These are phyloP conservation scores for Anniella stebbinsi DNA, from an alignment of 2,797 vertebrate genomes.

Conservation along the genomic window DNA sequence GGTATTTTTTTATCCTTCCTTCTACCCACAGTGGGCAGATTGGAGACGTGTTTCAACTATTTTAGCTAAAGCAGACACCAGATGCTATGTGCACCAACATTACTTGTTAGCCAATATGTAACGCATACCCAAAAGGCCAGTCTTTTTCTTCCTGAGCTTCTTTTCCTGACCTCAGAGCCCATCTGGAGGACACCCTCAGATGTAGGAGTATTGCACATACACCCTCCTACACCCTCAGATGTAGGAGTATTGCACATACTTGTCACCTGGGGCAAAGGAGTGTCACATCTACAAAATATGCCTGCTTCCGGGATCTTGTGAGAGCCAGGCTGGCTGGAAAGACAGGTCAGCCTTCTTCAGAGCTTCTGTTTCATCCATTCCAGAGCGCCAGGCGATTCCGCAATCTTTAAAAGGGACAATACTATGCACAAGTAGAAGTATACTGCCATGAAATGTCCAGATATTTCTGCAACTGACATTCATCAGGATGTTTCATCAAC, in stretches of 20 bases:
- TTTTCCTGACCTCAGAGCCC: neutral
- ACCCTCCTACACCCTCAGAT: neutral
- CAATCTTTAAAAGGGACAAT: neutral
- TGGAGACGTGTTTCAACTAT: neutral
- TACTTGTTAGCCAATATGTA: neutral
- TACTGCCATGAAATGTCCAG: neutral
- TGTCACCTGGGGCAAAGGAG: too few species aligned
- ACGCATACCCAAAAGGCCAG: neutral
- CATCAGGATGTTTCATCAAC: neutral
- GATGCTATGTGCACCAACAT: neutral
- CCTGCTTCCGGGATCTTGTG: neutral
- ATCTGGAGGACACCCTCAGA: neutral
- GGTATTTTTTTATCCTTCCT: neutral
- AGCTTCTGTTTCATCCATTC: neutral
- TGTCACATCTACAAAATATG: neutral
- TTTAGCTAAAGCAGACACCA: neutral
- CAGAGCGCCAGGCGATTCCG: neutral
- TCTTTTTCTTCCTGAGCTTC: neutral
- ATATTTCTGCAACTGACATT: neutral
- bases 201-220: neutral
- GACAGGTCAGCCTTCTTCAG: fast-evolving
- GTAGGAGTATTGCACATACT: neutral
- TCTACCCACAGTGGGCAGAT: neutral
- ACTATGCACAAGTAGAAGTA: neutral
- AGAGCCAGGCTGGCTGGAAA: neutral